Conservation (phyloP, 2,113 vertebrate genomes). For the Brevimyrus niger region DNA sequence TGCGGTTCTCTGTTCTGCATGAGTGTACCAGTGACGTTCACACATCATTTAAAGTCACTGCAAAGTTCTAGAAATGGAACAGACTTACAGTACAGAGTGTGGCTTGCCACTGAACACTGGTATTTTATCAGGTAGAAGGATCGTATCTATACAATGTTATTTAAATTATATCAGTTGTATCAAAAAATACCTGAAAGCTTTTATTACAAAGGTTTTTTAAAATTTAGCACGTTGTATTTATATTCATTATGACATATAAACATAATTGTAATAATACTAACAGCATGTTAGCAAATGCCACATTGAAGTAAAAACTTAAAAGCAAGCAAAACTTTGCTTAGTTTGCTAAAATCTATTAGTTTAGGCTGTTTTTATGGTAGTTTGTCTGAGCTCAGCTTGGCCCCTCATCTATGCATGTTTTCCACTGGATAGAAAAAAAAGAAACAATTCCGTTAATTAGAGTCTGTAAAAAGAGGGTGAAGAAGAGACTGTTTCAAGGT, state of each 20-base stretch:
- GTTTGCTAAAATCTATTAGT: background rate
- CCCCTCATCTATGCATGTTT: background rate
- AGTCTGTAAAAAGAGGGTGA: background rate
- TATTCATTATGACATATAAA: background rate
- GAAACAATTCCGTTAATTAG: background rate
- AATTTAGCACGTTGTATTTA: background rate
- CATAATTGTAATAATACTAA: background rate
- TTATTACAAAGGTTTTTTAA: background rate
- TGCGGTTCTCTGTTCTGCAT: background rate
- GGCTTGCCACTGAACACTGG: background rate
- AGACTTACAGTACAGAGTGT: background rate
- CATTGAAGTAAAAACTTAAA: background rate
- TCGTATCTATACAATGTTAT: background rate
- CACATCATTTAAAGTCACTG: background rate
- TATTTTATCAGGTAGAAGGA: background rate
- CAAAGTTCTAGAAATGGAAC: background rate
- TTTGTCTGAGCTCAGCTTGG: background rate
- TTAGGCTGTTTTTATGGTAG: background rate
- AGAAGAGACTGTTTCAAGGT: constrained; percentile 32
- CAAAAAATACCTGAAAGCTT: background rate
- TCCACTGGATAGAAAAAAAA: background rate
- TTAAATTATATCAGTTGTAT: background rate
- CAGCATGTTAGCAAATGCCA: background rate
- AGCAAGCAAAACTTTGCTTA: background rate
- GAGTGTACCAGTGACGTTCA: background rate